These are phyloP conservation scores for Haliclona indistincta DNA, from an alignment of 37 sponge, comb jelly and placozoan species.

Conservation along the genomic window DNA sequence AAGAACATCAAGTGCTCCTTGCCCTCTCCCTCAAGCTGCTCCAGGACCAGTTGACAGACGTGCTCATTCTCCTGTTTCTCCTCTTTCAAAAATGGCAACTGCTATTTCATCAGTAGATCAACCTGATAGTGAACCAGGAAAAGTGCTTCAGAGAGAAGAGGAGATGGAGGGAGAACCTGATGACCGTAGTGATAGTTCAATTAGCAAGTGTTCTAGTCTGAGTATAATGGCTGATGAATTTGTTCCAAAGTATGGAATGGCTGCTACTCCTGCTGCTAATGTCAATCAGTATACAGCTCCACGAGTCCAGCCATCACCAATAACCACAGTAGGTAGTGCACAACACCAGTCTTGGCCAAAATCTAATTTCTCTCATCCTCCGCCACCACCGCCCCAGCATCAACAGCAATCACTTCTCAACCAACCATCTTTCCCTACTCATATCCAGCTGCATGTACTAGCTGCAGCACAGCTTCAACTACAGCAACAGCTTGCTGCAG, in stretches of 20 bases:
- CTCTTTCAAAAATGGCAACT: too few relatives aligned
- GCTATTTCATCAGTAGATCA: too few relatives aligned
- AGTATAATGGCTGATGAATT: conserved; percentile 6
- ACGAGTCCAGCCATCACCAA: not conserved
- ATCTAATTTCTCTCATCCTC: not conserved
- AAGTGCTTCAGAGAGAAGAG: too few relatives aligned
- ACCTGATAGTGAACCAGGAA: too few relatives aligned
- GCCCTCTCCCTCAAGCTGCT: too few relatives aligned
- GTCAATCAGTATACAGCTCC: not conserved
- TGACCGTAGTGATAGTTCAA: too few relatives aligned
- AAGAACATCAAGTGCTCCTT: too few relatives aligned
- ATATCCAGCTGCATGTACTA: not conserved
- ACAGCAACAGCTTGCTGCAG: too few relatives aligned
- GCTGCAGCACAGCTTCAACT: not conserved
- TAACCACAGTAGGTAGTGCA: not conserved
- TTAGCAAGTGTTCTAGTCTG: not conserved
- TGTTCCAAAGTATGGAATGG: not conserved
- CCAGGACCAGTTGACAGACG: too few relatives aligned
- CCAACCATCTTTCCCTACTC: not conserved
- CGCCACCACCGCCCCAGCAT: not conserved
- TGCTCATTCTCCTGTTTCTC: too few relatives aligned
- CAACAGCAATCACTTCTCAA: not conserved
- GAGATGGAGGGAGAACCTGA: too few relatives aligned
- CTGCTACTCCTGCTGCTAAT: not conserved
- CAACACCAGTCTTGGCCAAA: not conserved